Evolutionary conservation across 2,113 vertebrate species (phyloP), one percentile per base, ranked within the genome.

Genomic region (Eonycteris spelaea): DNA sequence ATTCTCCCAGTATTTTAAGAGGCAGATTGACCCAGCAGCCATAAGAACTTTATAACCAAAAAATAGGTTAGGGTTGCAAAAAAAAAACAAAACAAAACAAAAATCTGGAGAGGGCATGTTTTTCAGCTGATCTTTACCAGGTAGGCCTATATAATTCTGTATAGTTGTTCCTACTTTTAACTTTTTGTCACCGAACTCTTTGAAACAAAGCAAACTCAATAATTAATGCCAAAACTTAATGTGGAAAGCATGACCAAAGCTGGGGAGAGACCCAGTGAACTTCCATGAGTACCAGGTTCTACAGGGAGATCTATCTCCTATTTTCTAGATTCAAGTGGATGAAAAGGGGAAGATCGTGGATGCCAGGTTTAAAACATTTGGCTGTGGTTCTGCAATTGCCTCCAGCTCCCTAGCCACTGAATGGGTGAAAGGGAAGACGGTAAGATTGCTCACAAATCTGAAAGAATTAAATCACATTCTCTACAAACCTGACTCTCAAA

Each of bases 381-480:
- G 99, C 95, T 99, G 99, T 0, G 99, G 99, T 2, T 99, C 99
- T 0, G 99, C 99, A 0, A 99, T 99, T 0, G 99, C 99, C 2
- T 99, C 99, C 6, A 99, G 99, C 96, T 99, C 99, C 0, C 87
- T 99, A 98, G 99, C 99, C 7, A 99, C 99, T 0, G 99, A 99
- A 90, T 99, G 99, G 99, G 98, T 99, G 59, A 99, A 99, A 96
- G 99, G 99, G n/a, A 99, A 99, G 97, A 99, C 99, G 98, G 99
- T 99, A 97, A 99, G 99, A 83, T 30, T 4, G 1, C 1, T 0
- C 6, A 0, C n/a, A 5, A 2, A 19, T 6, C 4, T 30, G 14
- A 16, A n/a, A 7, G 13, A 48, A 10, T 40, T 30, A n/a, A 57
- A 9, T 80, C 22, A 3, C 14, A 0, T 4, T 59, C 19, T 18